Conservation (phyloP, 2,113 vertebrate species). For the Piprites chloris region DNA sequence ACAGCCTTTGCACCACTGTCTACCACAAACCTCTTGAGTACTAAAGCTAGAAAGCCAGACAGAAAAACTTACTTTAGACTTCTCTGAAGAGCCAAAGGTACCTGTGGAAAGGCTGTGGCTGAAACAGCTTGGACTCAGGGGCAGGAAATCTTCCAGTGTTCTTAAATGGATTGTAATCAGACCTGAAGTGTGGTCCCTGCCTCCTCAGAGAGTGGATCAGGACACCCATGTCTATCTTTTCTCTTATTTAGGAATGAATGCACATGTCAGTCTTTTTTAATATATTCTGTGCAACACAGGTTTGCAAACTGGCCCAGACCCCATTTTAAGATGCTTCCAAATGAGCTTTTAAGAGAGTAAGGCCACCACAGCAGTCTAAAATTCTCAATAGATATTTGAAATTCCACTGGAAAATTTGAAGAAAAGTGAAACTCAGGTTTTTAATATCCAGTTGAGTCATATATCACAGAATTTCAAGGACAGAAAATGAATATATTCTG, state of each 20-base stretch:
- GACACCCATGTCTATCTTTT: not conserved
- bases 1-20: not conserved
- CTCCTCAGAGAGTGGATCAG: not conserved
- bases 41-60: not conserved
- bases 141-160: not conserved
- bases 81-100: not conserved
- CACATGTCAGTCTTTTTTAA: not conserved
- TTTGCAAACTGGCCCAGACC: not conserved
- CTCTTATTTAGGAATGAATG: not conserved
- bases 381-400: not conserved
- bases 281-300: not conserved
- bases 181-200: not conserved
- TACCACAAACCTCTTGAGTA: not conserved
- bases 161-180: not conserved
- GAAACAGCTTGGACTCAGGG: not conserved
- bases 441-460: not conserved
- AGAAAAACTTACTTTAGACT: not conserved
- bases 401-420: not conserved
- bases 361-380: not conserved
- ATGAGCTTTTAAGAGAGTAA: not conserved
- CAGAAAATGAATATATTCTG: not conserved
- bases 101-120: not conserved
- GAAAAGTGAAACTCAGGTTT: not conserved
- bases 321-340: not conserved
- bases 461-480: not conserved